Base-by-base conservation (phyloP, 2,888 invertebrate species). In the Ennomos quercinarius region DNA sequence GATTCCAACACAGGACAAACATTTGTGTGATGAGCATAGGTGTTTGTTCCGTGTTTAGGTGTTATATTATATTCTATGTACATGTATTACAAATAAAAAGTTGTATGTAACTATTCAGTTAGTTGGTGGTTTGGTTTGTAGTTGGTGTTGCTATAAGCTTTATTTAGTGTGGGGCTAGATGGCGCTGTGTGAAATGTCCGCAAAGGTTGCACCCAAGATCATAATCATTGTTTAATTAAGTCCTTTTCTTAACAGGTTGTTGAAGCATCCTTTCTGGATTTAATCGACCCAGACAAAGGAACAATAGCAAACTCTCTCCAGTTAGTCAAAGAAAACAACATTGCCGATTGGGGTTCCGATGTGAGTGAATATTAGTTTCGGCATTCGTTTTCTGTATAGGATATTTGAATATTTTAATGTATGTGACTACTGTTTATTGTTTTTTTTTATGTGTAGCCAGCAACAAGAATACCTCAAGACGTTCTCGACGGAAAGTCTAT, bases 281-380 rank as follows among this genome's bases (percentile, higher is more conserved):
- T 94, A 63, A 94, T 95, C 11, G 95, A 94, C 12, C 89, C 94
- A 52, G 87, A 93, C 27, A 83, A 67, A 6, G 94, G 95, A 68
- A 93, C 93, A 0, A 94, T 95, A 11, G 80, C 90, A 0, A 90
- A 94, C 34, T 93, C 95, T 42, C 86, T 96, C 2, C 93, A 94
- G 60, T 89, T 95, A 6, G 94, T 98, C 50, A 93, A 93, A 61
- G 94, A 95, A 68, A 95, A 96, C 80, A 95, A 95, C 63, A 95
- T 98, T 67, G 96, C 96, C 35, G 91, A 94, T 52, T 98, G 98
- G 98, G 98, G 98, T 10, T 94, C 95, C 13, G 96, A 98, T 82
- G 96, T 96, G 88, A 93, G 93, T 93, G 48, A 41, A 27, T 27
- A 4, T 27, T 27, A 27, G 27, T 27, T 27, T 27, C 27, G 27